Percentiles rank a stretch among this genome's conserved stretches.
phyloP scores from a whole-genome alignment of 2,888 invertebrate genomes.

The Spilarctia lutea region DNA sequence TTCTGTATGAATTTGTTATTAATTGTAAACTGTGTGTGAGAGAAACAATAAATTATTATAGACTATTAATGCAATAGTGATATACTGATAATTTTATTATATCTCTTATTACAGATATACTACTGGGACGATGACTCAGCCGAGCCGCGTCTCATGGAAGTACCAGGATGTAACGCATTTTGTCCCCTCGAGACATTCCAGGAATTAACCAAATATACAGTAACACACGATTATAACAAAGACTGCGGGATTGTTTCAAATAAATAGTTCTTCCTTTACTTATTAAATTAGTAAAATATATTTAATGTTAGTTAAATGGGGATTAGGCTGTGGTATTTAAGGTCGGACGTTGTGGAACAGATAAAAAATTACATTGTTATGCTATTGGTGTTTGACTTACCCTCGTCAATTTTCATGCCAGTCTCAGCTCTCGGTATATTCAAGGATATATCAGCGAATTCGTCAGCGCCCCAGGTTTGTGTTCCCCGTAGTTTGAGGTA shows the following conservation, averaged over 20 bases:
- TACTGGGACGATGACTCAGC: slow-evolving; percentile 85
- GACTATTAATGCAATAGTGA: background rate
- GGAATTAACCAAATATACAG: slow-evolving; percentile 77
- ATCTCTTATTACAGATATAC: slow-evolving; percentile 74
- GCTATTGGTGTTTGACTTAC: slow-evolving; percentile 73
- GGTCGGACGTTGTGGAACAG: slow-evolving; percentile 49
- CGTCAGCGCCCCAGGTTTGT: slow-evolving; percentile 94
- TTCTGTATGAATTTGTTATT: no score
- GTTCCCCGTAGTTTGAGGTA: slow-evolving; percentile 92
- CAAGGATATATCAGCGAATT: slow-evolving; percentile 93
- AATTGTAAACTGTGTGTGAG: no score
- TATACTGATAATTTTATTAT: background rate
- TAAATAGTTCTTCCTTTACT: slow-evolving; percentile 44
- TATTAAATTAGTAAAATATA: slow-evolving; percentile 19
- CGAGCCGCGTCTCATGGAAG: slow-evolving; percentile 79
- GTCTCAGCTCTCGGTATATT: slow-evolving; percentile 96
- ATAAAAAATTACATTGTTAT: slow-evolving; percentile 55
- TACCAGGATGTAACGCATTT: slow-evolving; percentile 83
- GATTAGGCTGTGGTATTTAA: slow-evolving; percentile 66
- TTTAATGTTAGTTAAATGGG: slow-evolving; percentile 46
- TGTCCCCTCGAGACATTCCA: slow-evolving; percentile 85
- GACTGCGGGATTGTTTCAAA: slow-evolving; percentile 75
- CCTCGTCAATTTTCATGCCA: slow-evolving; percentile 93
- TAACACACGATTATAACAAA: slow-evolving; percentile 75
- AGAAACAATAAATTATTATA: no score